Percentiles rank a stretch among this genome's conserved stretches.
Evolutionary conservation across 2,113 vertebrate genomes (phyloP).

Genomic region (Hippolais icterina): DNA sequence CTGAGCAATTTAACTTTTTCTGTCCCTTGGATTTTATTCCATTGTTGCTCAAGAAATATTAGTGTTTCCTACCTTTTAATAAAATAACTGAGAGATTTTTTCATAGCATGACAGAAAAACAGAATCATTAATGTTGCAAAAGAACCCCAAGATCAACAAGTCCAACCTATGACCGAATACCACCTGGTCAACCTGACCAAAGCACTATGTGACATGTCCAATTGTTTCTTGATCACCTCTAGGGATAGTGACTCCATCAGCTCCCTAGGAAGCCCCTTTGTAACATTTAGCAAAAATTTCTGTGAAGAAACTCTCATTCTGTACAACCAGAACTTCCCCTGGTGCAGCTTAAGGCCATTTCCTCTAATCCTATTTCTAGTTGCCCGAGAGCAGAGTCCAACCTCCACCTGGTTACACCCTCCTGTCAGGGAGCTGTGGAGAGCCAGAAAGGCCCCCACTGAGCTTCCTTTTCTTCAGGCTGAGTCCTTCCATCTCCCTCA

Average conservation of each 20-base stretch:
- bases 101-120: neutral
- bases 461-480: neutral
- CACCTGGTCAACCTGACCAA: neutral
- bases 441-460: too few relatives aligned
- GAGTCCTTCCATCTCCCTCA: neutral
- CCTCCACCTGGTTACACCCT: accelerated
- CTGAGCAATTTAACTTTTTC: neutral
- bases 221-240: neutral
- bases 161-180: neutral
- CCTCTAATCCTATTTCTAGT: neutral
- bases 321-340: neutral
- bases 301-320: neutral
- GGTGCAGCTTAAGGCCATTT: neutral
- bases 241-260: neutral
- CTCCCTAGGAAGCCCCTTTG: neutral
- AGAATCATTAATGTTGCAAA: neutral
- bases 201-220: neutral
- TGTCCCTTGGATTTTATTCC: neutral
- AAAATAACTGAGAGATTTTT: neutral
- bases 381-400: accelerated
- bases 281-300: neutral
- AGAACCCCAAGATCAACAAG: accelerated
- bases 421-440: too few relatives aligned
- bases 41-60: neutral
- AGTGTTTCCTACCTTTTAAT: neutral